Conservation (phyloP, 2,888 invertebrate genomes). For the Euzophera pinguis region DNA sequence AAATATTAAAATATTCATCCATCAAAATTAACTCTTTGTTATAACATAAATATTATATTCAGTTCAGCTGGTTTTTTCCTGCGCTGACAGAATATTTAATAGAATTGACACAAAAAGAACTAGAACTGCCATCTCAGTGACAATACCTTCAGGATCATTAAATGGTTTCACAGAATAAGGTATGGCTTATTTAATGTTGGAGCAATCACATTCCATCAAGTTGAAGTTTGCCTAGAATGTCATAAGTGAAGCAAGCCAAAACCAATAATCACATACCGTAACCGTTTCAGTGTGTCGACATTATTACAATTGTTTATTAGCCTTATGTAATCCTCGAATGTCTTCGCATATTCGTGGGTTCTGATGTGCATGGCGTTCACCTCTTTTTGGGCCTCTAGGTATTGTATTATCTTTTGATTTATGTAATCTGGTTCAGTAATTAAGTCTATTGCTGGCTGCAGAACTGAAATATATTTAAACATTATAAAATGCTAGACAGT, state of each 20-base stretch:
- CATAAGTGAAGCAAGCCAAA: slow-evolving; percentile 10
- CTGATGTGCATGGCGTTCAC: slow-evolving; percentile 88
- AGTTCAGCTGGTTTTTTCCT: too few species aligned
- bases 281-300: slow-evolving; percentile 89
- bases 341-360: slow-evolving; percentile 92
- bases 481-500: background rate
- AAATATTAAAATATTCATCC: too few species aligned
- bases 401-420: slow-evolving; percentile 91
- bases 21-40: too few species aligned
- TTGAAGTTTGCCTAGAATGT: background rate
- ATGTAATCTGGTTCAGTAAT: slow-evolving; percentile 95
- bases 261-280: slow-evolving; percentile 78
- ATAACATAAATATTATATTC: too few species aligned
- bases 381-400: slow-evolving; percentile 89
- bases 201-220: too few species aligned
- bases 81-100: too few species aligned
- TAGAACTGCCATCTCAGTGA: too few species aligned
- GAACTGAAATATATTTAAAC: slow-evolving; percentile 67
- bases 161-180: too few species aligned
- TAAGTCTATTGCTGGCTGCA: slow-evolving; percentile 90
- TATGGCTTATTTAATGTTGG: too few species aligned
- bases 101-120: too few species aligned
- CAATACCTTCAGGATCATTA: too few species aligned
- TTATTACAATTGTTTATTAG: slow-evolving; percentile 90
- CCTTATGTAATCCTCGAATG: slow-evolving; percentile 93